Base-by-base conservation (phyloP, 2,888 invertebrate species). In the Ormyrus nitidulus region DNA sequence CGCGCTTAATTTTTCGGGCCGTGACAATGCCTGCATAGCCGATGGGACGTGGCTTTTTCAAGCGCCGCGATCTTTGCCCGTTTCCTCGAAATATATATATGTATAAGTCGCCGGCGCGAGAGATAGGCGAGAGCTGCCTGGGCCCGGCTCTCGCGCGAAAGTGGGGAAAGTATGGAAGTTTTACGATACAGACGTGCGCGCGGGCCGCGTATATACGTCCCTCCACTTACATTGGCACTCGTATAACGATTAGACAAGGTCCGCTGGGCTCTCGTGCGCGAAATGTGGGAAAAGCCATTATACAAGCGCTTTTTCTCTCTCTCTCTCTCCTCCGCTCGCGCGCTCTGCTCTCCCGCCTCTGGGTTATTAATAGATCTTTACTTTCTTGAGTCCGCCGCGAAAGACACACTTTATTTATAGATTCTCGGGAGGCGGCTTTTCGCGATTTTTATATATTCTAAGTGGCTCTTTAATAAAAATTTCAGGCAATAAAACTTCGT, bases 141-240 rank as follows among this genome's bases (percentile, higher is more conserved):
- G 1, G 19, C 19, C 19, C 1, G 19, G 19, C 19, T 19, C 77
- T 80, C 66, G 80, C 83, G 86, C 85, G 86, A 86, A 86, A 86
- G 86, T 83, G 85, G 86, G 85, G 86, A 86, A 86, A 86, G 86
- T 86, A 83, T 84, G 19, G 5, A 61, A 8, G 6, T 19, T 56
- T 56, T 56, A 56, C 56, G 13, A 13, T 49, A 65, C 65, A 65
- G n/a, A 13, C 19, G 19, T 19, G 19, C 19, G 19, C 19, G 19
- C 19, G 19, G 13, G 13, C 13, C 19, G 19, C 2, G 2, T 1
- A 1, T 19, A 13, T 46, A 48, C 49, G 49, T 65, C 19, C 51
- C 19, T 49, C n/a, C 53, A 53, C 83, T 83, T 80, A 62, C 79
- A 81, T 62, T 62, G 44, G 49, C 49, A 65, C 65, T 8, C 49